phyloP scores from a whole-genome alignment of 2,888 invertebrate genomes.

The Carabus problematicus region DNA sequence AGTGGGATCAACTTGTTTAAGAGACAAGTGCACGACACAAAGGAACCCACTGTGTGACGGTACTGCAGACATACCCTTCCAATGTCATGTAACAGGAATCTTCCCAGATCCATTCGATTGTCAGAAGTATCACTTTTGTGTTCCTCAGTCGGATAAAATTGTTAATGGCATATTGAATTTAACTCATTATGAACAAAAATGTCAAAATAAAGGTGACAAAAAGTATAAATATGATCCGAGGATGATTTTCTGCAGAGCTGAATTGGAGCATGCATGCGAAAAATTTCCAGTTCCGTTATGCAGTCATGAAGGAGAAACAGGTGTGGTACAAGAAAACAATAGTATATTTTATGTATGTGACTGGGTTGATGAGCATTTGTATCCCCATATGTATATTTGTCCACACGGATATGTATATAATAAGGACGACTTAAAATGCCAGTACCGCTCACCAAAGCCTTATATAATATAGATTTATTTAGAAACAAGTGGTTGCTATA shows the following conservation, averaged over 20 bases:
- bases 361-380: slow-evolving; percentile 29
- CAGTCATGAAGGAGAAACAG: slow-evolving; percentile 35
- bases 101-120: slow-evolving; percentile 46
- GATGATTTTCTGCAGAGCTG: slow-evolving; percentile 43
- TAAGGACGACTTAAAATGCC: slow-evolving; percentile 25
- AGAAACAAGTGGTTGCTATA: no score
- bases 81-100: slow-evolving; percentile 40
- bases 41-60: slow-evolving; percentile 43
- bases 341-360: slow-evolving; percentile 47
- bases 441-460: no score
- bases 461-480: no score
- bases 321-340: slow-evolving; percentile 43
- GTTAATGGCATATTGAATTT: slow-evolving; percentile 26
- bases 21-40: slow-evolving; percentile 32
- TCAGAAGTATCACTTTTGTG: slow-evolving; percentile 44
- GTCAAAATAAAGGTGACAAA: slow-evolving; percentile 7
- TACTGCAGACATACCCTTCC: slow-evolving; percentile 36
- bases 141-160: slow-evolving; percentile 26
- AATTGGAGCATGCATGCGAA: slow-evolving; percentile 42
- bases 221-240: slow-evolving; percentile 44
- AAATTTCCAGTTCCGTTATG: slow-evolving; percentile 44
- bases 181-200: slow-evolving; percentile 29
- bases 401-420: slow-evolving; percentile 43
- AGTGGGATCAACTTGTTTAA: slow-evolving; percentile 32
- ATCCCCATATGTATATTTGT: slow-evolving; percentile 45